These are phyloP conservation scores for Dilophus febrilis DNA, from an alignment of 2,888 invertebrate species.

Conservation along the genomic window DNA sequence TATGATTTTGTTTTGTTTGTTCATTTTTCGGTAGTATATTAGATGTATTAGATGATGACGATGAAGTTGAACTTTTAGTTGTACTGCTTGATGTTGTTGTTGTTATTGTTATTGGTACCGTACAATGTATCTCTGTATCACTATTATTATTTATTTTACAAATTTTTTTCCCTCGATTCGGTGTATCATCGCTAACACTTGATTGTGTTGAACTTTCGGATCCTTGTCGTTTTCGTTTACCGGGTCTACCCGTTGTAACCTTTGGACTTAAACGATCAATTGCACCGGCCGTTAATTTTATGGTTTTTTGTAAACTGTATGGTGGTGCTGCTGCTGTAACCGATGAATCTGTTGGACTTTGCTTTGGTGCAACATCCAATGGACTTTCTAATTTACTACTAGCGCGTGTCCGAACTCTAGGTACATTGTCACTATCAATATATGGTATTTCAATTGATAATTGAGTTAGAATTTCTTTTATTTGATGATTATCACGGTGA, in stretches of 20 bases:
- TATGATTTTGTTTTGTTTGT: neutral
- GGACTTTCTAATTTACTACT: constrained; percentile 52
- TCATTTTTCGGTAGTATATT: constrained; percentile 6
- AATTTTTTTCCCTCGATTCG: constrained; percentile 18
- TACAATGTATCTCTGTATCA: constrained; percentile 17
- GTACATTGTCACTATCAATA: constrained; percentile 26
- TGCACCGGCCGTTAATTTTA: constrained; percentile 10
- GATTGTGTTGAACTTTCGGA: constrained; percentile 57
- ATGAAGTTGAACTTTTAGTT: constrained; percentile 21
- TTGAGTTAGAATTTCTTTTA: constrained; percentile 48
- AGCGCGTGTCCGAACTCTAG: constrained; percentile 45
- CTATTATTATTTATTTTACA: constrained; percentile 26
- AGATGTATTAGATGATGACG: constrained; percentile 8
- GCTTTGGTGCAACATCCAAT: constrained; percentile 35
- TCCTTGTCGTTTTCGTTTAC: constrained; percentile 60
- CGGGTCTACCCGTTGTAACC: constrained; percentile 20
- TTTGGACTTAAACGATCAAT: constrained; percentile 25
- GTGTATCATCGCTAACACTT: constrained; percentile 38
- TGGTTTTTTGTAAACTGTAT: constrained; percentile 7
- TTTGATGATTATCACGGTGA: neutral
- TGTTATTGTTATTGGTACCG: constrained; percentile 20
- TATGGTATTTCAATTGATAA: constrained; percentile 70
- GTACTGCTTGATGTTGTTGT: constrained; percentile 26
- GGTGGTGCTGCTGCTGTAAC: too few relatives aligned
- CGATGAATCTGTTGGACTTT: constrained; percentile 29